These are phyloP conservation scores for Pelusios castaneus DNA, from an alignment of 2,113 vertebrate genomes.

Conservation along the genomic window DNA sequence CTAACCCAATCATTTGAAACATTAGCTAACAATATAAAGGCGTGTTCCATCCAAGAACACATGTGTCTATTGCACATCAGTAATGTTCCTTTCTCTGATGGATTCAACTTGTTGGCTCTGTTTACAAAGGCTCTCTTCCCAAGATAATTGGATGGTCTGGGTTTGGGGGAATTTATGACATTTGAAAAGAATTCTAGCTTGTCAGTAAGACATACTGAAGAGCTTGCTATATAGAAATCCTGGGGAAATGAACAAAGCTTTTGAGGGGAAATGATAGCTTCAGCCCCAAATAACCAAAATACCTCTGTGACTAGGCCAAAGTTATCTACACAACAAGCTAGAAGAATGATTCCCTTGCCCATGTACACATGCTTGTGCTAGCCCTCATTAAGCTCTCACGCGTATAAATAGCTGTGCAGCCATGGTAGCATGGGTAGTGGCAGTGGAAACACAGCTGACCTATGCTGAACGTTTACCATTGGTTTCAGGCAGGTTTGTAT, in stretches of 20 bases:
- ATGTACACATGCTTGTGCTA: not conserved
- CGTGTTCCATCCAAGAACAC: conserved; percentile 2
- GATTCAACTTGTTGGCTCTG: not conserved
- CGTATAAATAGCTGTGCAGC: not conserved
- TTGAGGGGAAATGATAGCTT: conserved; percentile 37
- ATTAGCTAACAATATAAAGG: conserved; percentile 41
- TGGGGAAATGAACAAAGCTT: conserved; percentile 23
- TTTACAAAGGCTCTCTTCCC: conserved; percentile 28
- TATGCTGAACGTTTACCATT: not conserved
- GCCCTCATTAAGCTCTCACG: not conserved
- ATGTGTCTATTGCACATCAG: not conserved
- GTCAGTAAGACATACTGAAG: conserved; percentile 18
- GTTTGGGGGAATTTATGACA: conserved; percentile 37
- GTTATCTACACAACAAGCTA: not conserved
- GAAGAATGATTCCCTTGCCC: not conserved
- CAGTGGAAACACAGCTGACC: not conserved
- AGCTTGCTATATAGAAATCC: not conserved
- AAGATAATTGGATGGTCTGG: conserved; percentile 13
- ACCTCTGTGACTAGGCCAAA: not conserved
- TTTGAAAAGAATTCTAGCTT: conserved; percentile 53
- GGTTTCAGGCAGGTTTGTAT: not conserved
- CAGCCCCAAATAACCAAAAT: not conserved
- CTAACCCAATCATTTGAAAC: conserved; percentile 47
- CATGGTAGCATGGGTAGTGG: not conserved
- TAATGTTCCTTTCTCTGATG: not conserved